Base-by-base conservation (phyloP, 2,113 vertebrate genomes). In the Meleagris gallopavo region DNA sequence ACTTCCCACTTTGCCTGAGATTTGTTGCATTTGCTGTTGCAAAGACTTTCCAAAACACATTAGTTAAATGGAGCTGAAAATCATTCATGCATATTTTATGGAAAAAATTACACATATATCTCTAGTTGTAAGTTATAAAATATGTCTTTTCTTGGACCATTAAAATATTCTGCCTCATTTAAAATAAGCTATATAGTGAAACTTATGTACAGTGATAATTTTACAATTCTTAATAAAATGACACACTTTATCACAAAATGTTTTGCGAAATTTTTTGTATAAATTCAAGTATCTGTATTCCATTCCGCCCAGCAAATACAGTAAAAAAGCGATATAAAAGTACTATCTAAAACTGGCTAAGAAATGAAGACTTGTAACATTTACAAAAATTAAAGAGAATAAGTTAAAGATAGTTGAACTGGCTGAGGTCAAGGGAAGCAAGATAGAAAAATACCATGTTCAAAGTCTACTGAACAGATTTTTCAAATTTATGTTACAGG, bases 51-150 rank as follows among this genome's bases (percentile, higher is more conserved):
- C 90, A 97, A 97, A 98, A 97, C 84, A 96, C 87, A 94, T 98
- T 97, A 97, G 96, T 97, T 97, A 98, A 97, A 98, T 97, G 94
- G 94, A 91, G 91, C 75, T 96, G 90, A 98, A 98, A 98, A 97
- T 94, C 88, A 97, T 52, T 84, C 91, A 96, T 95, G 93, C 95
- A 97, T 97, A 95, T 96, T 97, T 98, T 97, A 96, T 95, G 77
- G 93, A 74, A 90, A 97, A 96, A 96, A 90, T 83, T 92, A 57
- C 78, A 97, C 72, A 94, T 95, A 81, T 93, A 97, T 96, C 91
- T 96, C 90, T 84, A 92, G 74, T 97, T 97, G 89, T 96, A 95
- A 94, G 86, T 94, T 94, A 95, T 95, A 97, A 97, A 97, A 95
- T 93, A 96, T 94, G 61, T 60, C 38, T 97, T 97, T 97, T 91